A percentile compares a stretch with the other conserved stretches of the same genome.
These are phyloP conservation scores for Stomatorhinus walkeri DNA, from an alignment of 2,797 vertebrate species.

Conservation along the genomic window DNA sequence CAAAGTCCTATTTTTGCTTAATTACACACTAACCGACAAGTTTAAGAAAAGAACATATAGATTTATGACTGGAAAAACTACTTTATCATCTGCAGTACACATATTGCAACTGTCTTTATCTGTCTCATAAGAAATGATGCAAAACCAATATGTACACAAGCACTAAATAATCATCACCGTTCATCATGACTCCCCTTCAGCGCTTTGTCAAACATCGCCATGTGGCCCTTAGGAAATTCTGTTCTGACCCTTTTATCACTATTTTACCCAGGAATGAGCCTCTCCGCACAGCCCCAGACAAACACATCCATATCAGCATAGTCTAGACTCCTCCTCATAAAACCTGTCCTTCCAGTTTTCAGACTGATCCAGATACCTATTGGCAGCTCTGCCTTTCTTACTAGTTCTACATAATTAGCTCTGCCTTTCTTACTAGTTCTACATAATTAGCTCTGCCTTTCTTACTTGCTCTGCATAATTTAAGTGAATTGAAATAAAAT, in stretches of 20 bases:
- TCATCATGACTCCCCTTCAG: background rate
- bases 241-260: background rate
- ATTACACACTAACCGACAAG: background rate
- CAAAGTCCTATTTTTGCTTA: slow-evolving; percentile 3
- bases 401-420: background rate
- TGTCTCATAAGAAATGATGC: background rate
- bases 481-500: background rate
- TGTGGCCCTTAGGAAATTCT: background rate
- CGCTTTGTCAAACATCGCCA: background rate
- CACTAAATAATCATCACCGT: background rate
- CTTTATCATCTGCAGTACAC: background rate
- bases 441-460: background rate
- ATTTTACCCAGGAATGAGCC: background rate
- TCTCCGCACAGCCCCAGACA: background rate
- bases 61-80: background rate
- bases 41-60: background rate
- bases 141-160: background rate
- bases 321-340: background rate
- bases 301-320: background rate
- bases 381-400: background rate
- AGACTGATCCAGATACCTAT: background rate
- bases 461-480: background rate
- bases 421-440: background rate
- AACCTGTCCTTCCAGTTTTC: background rate
- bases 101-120: background rate